These are phyloP conservation scores for Papilio glaucus DNA, from an alignment of 1,140 invertebrate species.

Conservation along the genomic window DNA sequence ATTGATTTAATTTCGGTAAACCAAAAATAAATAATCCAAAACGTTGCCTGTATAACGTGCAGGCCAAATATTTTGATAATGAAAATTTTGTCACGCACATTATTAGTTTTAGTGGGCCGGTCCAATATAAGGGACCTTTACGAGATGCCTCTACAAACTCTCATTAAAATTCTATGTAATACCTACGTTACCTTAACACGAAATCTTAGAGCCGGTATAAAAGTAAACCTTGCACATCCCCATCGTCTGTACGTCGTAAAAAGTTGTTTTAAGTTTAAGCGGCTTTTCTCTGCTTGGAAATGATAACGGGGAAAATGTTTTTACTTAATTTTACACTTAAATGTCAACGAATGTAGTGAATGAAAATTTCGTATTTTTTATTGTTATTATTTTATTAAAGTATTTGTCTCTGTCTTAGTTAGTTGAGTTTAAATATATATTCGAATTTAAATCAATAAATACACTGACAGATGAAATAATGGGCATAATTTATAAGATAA, in stretches of 20 bases:
- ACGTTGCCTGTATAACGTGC: not conserved
- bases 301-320: not conserved
- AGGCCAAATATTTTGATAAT: constrained; percentile 26
- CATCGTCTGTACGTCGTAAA: not conserved
- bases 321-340: not conserved
- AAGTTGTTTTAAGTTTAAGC: not conserved
- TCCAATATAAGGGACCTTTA: constrained; percentile 4
- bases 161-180: constrained; percentile 28
- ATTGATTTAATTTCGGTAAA: not conserved
- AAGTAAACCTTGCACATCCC: not conserved
- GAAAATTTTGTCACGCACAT: constrained; percentile 32
- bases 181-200: not conserved
- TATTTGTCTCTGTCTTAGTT: too few species aligned
- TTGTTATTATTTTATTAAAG: too few species aligned
- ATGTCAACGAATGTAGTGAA: too few species aligned
- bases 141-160: constrained; percentile 13
- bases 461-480: too few species aligned
- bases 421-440: too few species aligned
- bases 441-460: too few species aligned
- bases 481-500: too few species aligned
- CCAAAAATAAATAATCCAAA: not conserved
- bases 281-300: not conserved
- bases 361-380: too few species aligned
- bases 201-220: not conserved
- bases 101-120: constrained; percentile 24